These are phyloP conservation scores for Andrena cerasifolii DNA, from an alignment of 1,140 invertebrate genomes.

Conservation along the genomic window DNA sequence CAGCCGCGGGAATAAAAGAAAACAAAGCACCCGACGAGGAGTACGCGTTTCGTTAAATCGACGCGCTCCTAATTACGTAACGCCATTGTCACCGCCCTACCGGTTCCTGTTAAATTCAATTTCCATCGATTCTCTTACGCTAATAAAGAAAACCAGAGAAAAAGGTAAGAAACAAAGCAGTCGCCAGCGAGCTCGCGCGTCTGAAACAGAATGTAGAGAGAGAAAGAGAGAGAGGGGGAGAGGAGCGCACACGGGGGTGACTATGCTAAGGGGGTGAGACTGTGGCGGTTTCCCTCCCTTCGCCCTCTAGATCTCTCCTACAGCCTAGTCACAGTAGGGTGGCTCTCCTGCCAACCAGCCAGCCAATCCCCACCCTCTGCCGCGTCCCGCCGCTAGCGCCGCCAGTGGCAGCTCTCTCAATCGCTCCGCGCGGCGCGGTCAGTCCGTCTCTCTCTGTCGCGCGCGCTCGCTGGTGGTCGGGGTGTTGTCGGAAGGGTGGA, in stretches of 20 bases:
- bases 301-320: background rate
- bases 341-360: slow-evolving; percentile 46
- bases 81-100: no score
- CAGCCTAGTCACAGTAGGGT: slow-evolving; percentile 30
- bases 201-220: background rate
- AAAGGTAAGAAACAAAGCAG: background rate
- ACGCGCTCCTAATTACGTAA: no score
- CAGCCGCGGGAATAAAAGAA: no score
- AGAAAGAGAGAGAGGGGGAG: slow-evolving; percentile 1
- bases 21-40: no score
- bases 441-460: slow-evolving; percentile 44
- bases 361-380: slow-evolving; percentile 56
- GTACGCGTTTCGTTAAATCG: no score
- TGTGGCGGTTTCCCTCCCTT: background rate
- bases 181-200: no score
- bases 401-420: slow-evolving; percentile 50
- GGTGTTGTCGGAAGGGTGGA: slow-evolving; percentile 72
- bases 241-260: background rate
- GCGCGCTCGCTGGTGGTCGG: slow-evolving; percentile 46
- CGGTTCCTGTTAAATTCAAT: background rate
- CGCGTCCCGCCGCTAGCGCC: slow-evolving; percentile 52
- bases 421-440: slow-evolving; percentile 20
- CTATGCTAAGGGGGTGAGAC: background rate
- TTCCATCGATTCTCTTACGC: background rate
- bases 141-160: background rate